Conservation (phyloP, 2,888 invertebrate species). For the Sphaeridia pumilis region DNA sequence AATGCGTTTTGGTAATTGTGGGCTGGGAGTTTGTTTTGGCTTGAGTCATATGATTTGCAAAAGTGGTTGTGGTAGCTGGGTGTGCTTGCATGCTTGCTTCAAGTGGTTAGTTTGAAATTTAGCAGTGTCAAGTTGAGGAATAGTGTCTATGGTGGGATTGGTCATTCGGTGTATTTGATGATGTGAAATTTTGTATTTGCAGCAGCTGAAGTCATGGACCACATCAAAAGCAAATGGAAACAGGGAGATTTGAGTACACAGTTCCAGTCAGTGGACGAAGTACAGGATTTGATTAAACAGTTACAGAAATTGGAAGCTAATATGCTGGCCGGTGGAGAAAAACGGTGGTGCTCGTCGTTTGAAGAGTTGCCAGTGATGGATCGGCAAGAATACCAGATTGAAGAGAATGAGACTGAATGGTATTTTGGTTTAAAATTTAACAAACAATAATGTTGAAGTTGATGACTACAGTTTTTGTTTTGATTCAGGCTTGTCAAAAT, state of each 20-base stretch:
- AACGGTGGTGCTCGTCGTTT: constrained; percentile 8
- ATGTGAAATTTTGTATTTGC: neutral
- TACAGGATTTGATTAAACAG: constrained; percentile 14
- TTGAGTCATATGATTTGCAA: too few relatives aligned
- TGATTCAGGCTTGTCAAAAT: constrained; percentile 14
- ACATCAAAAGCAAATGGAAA: neutral
- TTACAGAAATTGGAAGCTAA: constrained; percentile 12
- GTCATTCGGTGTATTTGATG: too few relatives aligned
- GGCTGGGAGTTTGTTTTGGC: too few relatives aligned
- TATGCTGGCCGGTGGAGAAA: constrained; percentile 2
- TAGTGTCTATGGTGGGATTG: too few relatives aligned
- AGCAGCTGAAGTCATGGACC: constrained; percentile 13
- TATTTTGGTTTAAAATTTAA: constrained; percentile 3
- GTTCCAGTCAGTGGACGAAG: constrained; percentile 13
- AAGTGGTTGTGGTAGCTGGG: too few relatives aligned
- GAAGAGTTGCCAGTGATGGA: constrained; percentile 13
- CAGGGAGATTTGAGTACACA: constrained; percentile 3
- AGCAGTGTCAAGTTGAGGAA: too few relatives aligned
- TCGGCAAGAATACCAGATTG: constrained; percentile 6
- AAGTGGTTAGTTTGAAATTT: too few relatives aligned
- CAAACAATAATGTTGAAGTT: neutral
- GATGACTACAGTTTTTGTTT: neutral
- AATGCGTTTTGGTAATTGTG: too few relatives aligned
- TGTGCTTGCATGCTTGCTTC: too few relatives aligned
- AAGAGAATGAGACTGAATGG: constrained; percentile 18